Evolutionary conservation across 2,888 invertebrate genomes (phyloP), one percentile per base, ranked within the genome.

Genomic region (Diaphora mendica): DNA sequence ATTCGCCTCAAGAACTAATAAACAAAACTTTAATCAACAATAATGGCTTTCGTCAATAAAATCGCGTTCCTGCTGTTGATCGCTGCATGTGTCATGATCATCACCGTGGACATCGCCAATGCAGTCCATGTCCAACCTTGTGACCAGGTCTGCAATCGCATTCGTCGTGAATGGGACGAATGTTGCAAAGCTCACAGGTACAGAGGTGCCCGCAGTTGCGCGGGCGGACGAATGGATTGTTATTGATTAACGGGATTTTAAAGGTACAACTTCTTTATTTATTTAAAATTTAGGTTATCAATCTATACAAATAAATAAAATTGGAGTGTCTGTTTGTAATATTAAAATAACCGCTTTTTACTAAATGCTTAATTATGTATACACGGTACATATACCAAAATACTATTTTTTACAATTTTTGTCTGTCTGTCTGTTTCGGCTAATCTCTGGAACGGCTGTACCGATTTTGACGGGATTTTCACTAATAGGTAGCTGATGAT

Each of bases 181-280:
- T 79, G 79, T 65, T 79, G 79, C 73, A 74, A 72, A 55, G 77
- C 79, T 72, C 78, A 79, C 20, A 76, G 73, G 7, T 3, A 73
- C 48, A 39, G 20, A 0, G 68, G 64, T n/a, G 30, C 42, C 15
- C 17, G 7, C 5, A 64, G 39, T 55, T 73, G 72, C 39, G 11
- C 11, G 44, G n/a, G n/a, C 1, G 72, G 68, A 26, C 26, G n/a
- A n/a, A 73, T 73, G 72, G 1, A 55, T 7, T 73, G 72, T 68
- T 68, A 68, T 35, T 72, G 44, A 67, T 44, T 7, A 4, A 5
- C 13, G 13, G n/a, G 26, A 26, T 26, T 33, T 13, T 5, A 51
- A 48, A 59, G 55, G 55, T 39, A 39, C 11, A 3, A 39, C 39
- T 39, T 39, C 39, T 39, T 39, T 39, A 11, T 39, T 39, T 39